Evolutionary conservation across 1,140 invertebrate species (phyloP).

Genomic region (Caenorhabditis elegans): DNA sequence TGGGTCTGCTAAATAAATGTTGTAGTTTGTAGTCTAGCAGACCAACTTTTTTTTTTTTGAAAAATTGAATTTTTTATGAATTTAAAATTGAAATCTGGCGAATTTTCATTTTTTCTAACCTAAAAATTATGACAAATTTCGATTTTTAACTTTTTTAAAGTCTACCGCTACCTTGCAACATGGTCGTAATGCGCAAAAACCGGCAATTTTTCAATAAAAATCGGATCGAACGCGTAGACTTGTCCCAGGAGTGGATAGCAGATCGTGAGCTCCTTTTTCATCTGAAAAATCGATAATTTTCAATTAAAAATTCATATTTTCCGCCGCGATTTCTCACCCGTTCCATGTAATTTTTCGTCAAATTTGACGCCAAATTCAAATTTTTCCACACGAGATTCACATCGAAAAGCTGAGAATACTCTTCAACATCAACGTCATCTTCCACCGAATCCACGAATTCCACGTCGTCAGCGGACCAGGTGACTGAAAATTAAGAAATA

Average conservation of each 20-base stretch:
- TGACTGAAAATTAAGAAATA: neutral
- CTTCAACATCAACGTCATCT: neutral
- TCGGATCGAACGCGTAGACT: constrained; percentile 17
- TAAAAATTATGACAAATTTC: too few species aligned
- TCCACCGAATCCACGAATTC: neutral
- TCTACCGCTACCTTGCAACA: neutral
- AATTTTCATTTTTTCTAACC: too few species aligned
- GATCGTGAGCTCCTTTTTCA: neutral
- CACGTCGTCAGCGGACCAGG: neutral
- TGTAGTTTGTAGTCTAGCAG: too few species aligned
- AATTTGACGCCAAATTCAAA: neutral
- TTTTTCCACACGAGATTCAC: neutral
- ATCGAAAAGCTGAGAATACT: neutral
- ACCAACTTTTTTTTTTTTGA: too few species aligned
- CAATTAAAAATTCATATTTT: neutral
- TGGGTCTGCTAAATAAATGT: too few species aligned
- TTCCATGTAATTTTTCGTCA: neutral
- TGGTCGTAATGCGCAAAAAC: neutral
- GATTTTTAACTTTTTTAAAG: too few species aligned
- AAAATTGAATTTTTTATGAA: too few species aligned
- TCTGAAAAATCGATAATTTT: neutral
- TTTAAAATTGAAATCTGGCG: too few species aligned
- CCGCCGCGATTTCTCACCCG: too few species aligned
- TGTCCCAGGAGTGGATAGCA: neutral
- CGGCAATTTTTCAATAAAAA: neutral